These are phyloP conservation scores for Ips nitidus DNA, from an alignment of 1,140 invertebrate genomes.

Conservation along the genomic window DNA sequence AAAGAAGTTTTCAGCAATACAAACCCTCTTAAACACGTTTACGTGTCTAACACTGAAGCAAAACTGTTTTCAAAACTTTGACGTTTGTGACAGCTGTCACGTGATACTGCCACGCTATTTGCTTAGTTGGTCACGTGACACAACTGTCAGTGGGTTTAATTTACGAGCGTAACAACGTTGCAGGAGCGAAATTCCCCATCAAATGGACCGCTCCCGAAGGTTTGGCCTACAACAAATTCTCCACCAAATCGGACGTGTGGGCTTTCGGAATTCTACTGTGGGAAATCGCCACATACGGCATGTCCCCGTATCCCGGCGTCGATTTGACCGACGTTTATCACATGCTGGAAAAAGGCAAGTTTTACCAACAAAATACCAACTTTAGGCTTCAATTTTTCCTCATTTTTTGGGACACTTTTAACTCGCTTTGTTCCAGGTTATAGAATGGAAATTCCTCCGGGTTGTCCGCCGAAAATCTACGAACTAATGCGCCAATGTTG, in stretches of 20 bases:
- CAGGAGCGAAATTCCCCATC: conserved; percentile 92
- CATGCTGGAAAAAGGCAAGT: conserved; percentile 82
- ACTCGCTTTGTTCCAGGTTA: conserved; percentile 61
- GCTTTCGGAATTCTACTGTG: conserved; percentile 97
- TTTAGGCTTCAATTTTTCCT: too few relatives aligned
- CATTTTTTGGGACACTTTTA: background rate
- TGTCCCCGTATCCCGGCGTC: conserved; percentile 98
- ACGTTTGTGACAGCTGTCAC: too few relatives aligned
- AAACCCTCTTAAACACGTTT: too few relatives aligned
- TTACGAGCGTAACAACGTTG: background rate
- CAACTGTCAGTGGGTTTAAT: background rate
- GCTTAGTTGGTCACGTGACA: background rate
- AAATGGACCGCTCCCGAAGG: conserved; percentile 99
- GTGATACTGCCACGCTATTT: background rate
- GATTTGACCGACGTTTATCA: conserved; percentile 99
- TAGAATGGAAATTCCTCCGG: conserved; percentile 96
- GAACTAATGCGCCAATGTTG: conserved; percentile 92
- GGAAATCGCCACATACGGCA: conserved; percentile 99
- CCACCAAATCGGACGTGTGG: conserved; percentile 95
- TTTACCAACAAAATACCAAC: too few relatives aligned
- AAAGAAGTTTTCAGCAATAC: too few relatives aligned
- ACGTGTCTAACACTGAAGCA: background rate
- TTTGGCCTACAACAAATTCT: conserved; percentile 98
- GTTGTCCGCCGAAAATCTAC: conserved; percentile 95
- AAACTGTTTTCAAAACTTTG: background rate